Percentiles rank a stretch among this genome's conserved stretches.
Conservation (phyloP, 92 coral and sea anemone genomes). For the Bergia puertoricense region DNA sequence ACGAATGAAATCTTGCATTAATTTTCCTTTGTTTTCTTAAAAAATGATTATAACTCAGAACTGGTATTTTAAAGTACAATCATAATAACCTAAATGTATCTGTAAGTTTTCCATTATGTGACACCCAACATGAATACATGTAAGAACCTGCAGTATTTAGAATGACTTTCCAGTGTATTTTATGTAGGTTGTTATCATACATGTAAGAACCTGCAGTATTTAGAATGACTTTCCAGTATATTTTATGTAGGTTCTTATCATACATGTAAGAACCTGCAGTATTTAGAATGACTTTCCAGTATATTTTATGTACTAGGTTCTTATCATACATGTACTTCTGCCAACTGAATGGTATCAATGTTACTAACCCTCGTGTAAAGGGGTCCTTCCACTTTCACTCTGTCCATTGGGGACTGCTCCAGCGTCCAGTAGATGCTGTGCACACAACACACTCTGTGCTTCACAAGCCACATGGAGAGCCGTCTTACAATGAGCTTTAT, state of each 20-base stretch:
- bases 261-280: neutral
- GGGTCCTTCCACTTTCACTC: slow-evolving; percentile 82
- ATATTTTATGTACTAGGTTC: neutral
- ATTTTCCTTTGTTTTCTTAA: no score
- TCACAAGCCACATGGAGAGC: slow-evolving; percentile 91
- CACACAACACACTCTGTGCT: slow-evolving; percentile 79
- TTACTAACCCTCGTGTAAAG: slow-evolving; percentile 86
- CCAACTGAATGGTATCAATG: no score
- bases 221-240: neutral
- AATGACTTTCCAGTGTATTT: neutral
- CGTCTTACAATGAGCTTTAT: slow-evolving; percentile 89
- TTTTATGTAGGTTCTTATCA: neutral
- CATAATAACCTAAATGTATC: no score
- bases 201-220: neutral
- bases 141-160: neutral
- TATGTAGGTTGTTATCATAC: neutral
- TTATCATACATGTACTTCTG: neutral
- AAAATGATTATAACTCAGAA: no score
- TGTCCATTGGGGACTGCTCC: slow-evolving; percentile 91
- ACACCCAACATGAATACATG: neutral
- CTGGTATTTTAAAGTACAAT: no score
- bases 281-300: neutral
- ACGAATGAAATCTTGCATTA: no score
- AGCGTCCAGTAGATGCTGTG: slow-evolving; percentile 78
- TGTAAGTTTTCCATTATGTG: no score